Evolutionary conservation across 2,797 vertebrate genomes (phyloP).

Genomic region (Acridotheres tristis): DNA sequence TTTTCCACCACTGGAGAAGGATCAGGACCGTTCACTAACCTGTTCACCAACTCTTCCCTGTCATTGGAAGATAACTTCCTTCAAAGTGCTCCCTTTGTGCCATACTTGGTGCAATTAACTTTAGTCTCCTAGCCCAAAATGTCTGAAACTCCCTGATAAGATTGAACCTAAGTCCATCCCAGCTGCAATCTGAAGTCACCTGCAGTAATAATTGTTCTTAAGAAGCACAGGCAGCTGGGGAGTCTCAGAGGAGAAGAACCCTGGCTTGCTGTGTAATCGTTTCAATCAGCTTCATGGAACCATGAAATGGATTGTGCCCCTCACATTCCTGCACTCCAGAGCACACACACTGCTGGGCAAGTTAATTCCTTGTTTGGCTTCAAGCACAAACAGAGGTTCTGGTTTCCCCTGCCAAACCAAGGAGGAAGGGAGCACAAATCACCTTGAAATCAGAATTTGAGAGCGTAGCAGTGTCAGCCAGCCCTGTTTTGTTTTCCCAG

Average conservation of each 20-base stretch:
- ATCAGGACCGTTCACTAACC: background rate
- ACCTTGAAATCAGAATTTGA: slow-evolving; percentile 63
- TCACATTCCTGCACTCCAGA: background rate
- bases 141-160: slow-evolving; percentile 40
- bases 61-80: slow-evolving; percentile 19
- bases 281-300: slow-evolving; percentile 63
- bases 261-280: slow-evolving; percentile 51
- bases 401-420: slow-evolving; percentile 6
- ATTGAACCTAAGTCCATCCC: background rate
- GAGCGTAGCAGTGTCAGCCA: background rate
- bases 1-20: background rate
- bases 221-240: background rate
- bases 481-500: slow-evolving; percentile 31
- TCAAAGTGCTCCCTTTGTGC: slow-evolving; percentile 10
- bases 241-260: background rate
- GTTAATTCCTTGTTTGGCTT: slow-evolving; percentile 56
- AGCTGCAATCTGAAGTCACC: background rate
- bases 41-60: background rate
- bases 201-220: background rate
- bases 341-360: background rate
- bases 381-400: slow-evolving; percentile 33
- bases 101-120: background rate
- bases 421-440: slow-evolving; percentile 54
- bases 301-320: slow-evolving; percentile 60
- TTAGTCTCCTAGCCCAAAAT: background rate